Conservation (phyloP, 2,797 vertebrate genomes). For the Sebastes diploproa region DNA sequence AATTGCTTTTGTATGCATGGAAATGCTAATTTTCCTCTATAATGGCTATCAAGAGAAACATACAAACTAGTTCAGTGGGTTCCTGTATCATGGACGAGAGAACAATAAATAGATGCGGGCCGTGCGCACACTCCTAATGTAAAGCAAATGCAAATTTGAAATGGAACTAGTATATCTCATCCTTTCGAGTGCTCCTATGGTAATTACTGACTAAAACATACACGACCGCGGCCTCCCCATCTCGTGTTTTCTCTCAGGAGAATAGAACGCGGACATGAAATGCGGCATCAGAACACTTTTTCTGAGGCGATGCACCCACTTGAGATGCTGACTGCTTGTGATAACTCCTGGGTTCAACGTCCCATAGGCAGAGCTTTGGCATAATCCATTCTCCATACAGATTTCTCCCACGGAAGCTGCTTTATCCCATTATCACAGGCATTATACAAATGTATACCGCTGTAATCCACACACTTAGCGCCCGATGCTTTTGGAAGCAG, state of each 20-base stretch:
- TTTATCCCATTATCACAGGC: constrained; percentile 85
- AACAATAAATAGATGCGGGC: constrained; percentile 72
- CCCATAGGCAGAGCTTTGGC: constrained; percentile 79
- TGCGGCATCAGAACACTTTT: constrained; percentile 64
- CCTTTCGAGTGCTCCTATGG: constrained; percentile 60
- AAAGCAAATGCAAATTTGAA: constrained; percentile 74
- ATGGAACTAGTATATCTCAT: constrained; percentile 58
- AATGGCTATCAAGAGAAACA: constrained; percentile 78
- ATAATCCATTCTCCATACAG: constrained; percentile 85
- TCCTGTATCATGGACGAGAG: constrained; percentile 64
- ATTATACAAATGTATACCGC: constrained; percentile 83
- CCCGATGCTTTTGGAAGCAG: constrained; percentile 71
- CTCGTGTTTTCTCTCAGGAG: constrained; percentile 62
- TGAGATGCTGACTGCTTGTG: constrained; percentile 81
- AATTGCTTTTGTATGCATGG: constrained; percentile 84
- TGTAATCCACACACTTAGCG: constrained; percentile 83
- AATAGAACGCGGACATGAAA: constrained; percentile 66
- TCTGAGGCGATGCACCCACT: constrained; percentile 72
- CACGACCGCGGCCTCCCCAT: constrained; percentile 44
- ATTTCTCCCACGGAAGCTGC: constrained; percentile 80
- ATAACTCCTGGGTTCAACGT: constrained; percentile 82
- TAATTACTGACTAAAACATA: constrained; percentile 70
- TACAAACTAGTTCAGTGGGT: constrained; percentile 71
- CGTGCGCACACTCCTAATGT: constrained; percentile 51
- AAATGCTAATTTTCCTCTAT: constrained; percentile 78